phyloP scores from a whole-genome alignment of 2,113 vertebrate species.

The Tiliqua scincoides region DNA sequence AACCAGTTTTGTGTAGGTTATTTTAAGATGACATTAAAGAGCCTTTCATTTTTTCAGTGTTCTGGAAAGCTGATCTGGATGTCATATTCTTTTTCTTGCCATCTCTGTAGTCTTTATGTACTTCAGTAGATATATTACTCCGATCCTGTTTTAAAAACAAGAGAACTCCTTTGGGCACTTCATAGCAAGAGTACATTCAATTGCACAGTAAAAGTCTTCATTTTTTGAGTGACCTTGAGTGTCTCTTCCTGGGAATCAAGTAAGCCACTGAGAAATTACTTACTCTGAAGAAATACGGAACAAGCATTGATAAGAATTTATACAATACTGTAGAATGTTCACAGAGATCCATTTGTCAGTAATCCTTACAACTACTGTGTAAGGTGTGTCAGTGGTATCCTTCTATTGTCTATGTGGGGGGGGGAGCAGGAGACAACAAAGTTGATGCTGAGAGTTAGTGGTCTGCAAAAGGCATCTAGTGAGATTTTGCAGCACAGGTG shows the following conservation, averaged over 20 bases:
- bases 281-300: neutral
- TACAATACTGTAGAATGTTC: neutral
- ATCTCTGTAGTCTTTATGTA: neutral
- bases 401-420: too few relatives aligned
- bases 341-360: neutral
- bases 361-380: neutral
- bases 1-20: neutral
- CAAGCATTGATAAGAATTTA: neutral
- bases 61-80: neutral
- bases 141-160: neutral
- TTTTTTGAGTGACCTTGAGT: neutral
- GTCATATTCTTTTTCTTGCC: neutral
- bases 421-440: too few relatives aligned
- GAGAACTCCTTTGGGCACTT: neutral
- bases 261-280: neutral
- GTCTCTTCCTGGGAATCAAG: neutral
- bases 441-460: neutral
- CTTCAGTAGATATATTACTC: neutral
- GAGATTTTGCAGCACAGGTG: neutral
- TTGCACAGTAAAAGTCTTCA: neutral
- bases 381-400: neutral
- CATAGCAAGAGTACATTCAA: neutral
- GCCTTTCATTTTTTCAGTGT: slow-evolving; percentile 19
- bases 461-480: neutral
- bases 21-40: neutral